Percentiles rank a stretch among this genome's conserved stretches.
These are phyloP conservation scores for Lipophrys pholis DNA, from an alignment of 2,113 vertebrate genomes.

Conservation along the genomic window DNA sequence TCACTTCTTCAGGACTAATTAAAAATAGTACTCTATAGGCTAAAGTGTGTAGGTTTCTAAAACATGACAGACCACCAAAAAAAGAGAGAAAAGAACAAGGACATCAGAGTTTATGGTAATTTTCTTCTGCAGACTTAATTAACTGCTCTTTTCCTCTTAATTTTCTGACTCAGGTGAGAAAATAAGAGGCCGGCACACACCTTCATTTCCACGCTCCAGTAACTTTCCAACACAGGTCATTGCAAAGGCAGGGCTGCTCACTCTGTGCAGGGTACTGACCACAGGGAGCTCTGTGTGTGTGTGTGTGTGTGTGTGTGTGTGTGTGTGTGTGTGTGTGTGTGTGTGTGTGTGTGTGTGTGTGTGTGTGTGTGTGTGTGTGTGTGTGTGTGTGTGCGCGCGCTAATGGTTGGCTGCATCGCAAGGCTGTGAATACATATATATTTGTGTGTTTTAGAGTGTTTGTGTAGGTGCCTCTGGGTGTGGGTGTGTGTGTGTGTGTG, in stretches of 20 bases:
- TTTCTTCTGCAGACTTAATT: background rate
- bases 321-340: slow-evolving; percentile 22
- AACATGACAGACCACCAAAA: background rate
- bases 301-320: slow-evolving; percentile 13
- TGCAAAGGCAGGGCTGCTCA: slow-evolving; percentile 87
- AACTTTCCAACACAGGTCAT: slow-evolving; percentile 86
- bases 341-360: slow-evolving; percentile 19
- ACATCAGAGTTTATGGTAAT: background rate
- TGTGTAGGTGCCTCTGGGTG: too few species aligned
- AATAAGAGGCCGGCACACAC: background rate
- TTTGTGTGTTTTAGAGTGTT: slow-evolving; percentile 27
- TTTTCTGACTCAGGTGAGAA: background rate
- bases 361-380: slow-evolving; percentile 19
- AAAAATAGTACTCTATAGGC: too few species aligned
- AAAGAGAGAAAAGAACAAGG: background rate
- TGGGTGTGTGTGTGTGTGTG: slow-evolving; percentile 27
- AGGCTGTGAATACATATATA: slow-evolving; percentile 24
- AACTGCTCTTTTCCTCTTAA: background rate
- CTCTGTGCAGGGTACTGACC: slow-evolving; percentile 66
- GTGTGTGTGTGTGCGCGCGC: slow-evolving; percentile 18
- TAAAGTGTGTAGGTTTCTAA: background rate
- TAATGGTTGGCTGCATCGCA: slow-evolving; percentile 21
- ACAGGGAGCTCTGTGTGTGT: slow-evolving; percentile 31
- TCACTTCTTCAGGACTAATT: too few species aligned
- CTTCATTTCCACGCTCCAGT: slow-evolving; percentile 31